Base-by-base conservation (phyloP, 2,113 vertebrate species). In the Thalassoma bifasciatum region DNA sequence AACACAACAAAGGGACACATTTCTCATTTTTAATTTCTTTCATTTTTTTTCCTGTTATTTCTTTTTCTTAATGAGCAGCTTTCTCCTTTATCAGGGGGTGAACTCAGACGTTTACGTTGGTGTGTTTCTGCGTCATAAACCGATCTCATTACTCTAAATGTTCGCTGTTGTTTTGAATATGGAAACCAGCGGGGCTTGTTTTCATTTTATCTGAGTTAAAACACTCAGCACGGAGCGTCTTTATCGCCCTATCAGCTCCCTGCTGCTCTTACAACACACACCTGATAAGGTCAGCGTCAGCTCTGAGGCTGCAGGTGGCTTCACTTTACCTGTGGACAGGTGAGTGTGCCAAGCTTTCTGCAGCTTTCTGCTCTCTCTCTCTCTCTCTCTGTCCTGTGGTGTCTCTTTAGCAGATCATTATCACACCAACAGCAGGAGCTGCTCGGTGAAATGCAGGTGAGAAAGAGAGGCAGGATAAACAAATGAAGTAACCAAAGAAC, bases 401-500 rank as follows among this genome's bases (percentile, higher is more conserved):
- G 64, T 22, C 87, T 86, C 77, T 82, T 90, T 80, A 86, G 79
- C 82, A 13, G 76, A 51, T 75, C 66, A 84, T 89, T 76, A 82
- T 73, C 72, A 68, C 77, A 61, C 59, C 71, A 80, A 60, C 77
- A 75, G 67, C 36, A 51, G 62, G 80, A 75, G 77, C 59, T 87
- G 63, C 86, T 90, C 59, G 81, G 79, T 68, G 63, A 82, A 80
- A 56, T 44, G 53, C 24, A 52, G 54, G 72, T 47, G 60, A 51
- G 62, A 75, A 66, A 62, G 52, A 16, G 24, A 24, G 34, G 58
- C 30, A 46, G 10, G n/a, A 53, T n/a, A 12, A 64, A 61, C 10
- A 66, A 73, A 56, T 46, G 38, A 46, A 46, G 44, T 19, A 46
- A 46, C 12, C 44, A 46, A 46, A 46, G 44, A 19, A 46, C 44